Percentiles rank a stretch among this genome's conserved stretches.
These are phyloP conservation scores for Symphodus melops DNA, from an alignment of 2,113 vertebrate species.

Conservation along the genomic window DNA sequence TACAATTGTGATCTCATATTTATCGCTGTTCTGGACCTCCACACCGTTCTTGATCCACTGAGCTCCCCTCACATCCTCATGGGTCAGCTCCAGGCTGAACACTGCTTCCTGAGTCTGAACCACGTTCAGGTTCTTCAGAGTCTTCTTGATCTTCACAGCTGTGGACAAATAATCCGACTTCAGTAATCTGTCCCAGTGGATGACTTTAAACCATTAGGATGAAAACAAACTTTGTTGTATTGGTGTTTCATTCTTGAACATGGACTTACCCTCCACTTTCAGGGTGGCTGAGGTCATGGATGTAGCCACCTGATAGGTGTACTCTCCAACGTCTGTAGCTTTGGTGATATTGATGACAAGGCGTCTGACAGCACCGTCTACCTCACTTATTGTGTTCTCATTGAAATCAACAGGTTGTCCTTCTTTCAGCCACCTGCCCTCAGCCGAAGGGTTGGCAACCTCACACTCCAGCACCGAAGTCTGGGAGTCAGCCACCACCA, in stretches of 20 bases:
- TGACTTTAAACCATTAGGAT: too few relatives aligned
- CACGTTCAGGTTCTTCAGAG: slow-evolving; percentile 94
- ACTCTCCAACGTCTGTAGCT: slow-evolving; percentile 91
- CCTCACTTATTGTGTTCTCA: slow-evolving; percentile 86
- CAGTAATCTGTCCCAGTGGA: too few relatives aligned
- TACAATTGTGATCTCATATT: slow-evolving; percentile 88
- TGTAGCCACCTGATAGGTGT: slow-evolving; percentile 93
- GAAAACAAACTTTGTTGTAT: background rate
- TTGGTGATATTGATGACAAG: slow-evolving; percentile 89
- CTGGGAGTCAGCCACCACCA: slow-evolving; percentile 94
- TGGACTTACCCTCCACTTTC: slow-evolving; percentile 89
- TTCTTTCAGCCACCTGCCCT: slow-evolving; percentile 92
- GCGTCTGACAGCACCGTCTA: slow-evolving; percentile 84
- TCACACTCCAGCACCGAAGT: slow-evolving; percentile 91
- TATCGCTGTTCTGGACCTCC: slow-evolving; percentile 88
- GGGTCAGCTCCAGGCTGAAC: slow-evolving; percentile 93
- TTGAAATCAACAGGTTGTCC: slow-evolving; percentile 84
- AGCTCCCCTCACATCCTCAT: slow-evolving; percentile 90
- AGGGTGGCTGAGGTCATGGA: slow-evolving; percentile 93
- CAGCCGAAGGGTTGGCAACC: slow-evolving; percentile 91
- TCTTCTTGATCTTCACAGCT: slow-evolving; percentile 99
- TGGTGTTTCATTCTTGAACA: background rate
- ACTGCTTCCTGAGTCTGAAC: slow-evolving; percentile 93
- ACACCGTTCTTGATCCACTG: slow-evolving; percentile 97
- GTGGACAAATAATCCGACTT: background rate